phyloP scores from a whole-genome alignment of 2,113 vertebrate species.

The Thomomys bottae region DNA sequence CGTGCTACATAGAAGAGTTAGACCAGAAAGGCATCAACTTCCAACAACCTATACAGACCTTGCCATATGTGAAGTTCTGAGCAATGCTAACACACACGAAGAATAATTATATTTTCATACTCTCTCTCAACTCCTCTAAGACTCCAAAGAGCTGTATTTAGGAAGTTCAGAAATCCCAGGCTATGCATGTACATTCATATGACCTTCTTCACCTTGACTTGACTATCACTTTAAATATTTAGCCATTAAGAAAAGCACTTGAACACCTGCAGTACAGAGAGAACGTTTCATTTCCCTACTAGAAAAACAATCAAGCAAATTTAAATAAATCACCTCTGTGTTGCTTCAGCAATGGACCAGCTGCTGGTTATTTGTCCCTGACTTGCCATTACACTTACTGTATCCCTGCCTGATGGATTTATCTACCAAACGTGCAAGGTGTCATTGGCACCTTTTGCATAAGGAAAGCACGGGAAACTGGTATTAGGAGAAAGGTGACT shows the following conservation, averaged over 20 bases:
- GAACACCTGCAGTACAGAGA: conserved; percentile 70
- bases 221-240: conserved; percentile 64
- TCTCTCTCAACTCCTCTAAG: background rate
- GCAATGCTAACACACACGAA: background rate
- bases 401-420: conserved; percentile 27
- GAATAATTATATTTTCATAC: background rate
- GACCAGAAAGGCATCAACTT: background rate
- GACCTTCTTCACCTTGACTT: conserved; percentile 40
- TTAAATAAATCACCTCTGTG: conserved; percentile 75
- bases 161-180: background rate
- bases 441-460: conserved; percentile 12
- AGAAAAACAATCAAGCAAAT: conserved; percentile 77
- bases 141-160: background rate
- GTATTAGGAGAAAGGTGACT: background rate
- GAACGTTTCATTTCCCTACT: conserved; percentile 72
- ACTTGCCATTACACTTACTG: conserved; percentile 63
- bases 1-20: background rate
- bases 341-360: conserved; percentile 66
- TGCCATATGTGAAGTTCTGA: background rate
- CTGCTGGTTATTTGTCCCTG: conserved; percentile 67
- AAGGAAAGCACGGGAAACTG: background rate
- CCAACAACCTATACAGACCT: background rate
- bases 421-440: conserved; percentile 50
- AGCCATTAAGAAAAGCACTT: conserved; percentile 60
- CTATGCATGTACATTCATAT: background rate